Evolutionary conservation across 2,888 invertebrate genomes (phyloP).

Genomic region (Coelinius sp.): DNA sequence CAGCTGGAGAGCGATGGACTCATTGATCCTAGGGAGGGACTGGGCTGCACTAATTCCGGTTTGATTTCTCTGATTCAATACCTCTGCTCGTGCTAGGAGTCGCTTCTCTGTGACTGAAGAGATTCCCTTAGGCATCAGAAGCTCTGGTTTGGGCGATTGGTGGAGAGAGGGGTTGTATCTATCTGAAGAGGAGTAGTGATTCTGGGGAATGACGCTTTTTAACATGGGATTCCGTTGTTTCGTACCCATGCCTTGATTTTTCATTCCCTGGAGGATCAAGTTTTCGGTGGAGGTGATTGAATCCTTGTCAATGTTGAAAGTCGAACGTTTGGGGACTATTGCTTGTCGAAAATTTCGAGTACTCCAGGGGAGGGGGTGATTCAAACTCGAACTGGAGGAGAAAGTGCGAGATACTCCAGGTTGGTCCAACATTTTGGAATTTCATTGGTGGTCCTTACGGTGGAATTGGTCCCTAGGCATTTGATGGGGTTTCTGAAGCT

Average conservation of each 20-base stretch:
- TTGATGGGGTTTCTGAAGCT: too few species aligned
- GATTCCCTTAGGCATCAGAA: background rate
- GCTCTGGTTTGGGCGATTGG: background rate
- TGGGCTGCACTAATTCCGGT: background rate
- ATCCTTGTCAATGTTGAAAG: background rate
- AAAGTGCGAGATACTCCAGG: background rate
- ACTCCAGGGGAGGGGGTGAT: background rate
- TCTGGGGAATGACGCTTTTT: background rate
- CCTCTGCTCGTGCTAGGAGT: background rate
- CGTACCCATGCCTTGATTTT: background rate
- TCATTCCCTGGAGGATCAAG: background rate
- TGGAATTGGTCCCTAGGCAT: too few species aligned
- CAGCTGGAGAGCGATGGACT: background rate
- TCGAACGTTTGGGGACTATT: background rate
- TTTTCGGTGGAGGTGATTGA: background rate
- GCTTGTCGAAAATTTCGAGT: background rate
- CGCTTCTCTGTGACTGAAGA: background rate
- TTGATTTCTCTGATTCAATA: background rate
- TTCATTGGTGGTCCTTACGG: background rate
- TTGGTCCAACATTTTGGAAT: background rate
- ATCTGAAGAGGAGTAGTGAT: background rate
- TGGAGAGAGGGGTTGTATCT: background rate
- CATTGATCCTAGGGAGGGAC: background rate
- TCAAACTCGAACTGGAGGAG: background rate
- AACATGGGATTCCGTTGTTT: background rate